Evolutionary conservation across 2,797 vertebrate genomes (phyloP), one percentile per base, ranked within the genome.

Genomic region (Sternarchorhynchus goeldii): DNA sequence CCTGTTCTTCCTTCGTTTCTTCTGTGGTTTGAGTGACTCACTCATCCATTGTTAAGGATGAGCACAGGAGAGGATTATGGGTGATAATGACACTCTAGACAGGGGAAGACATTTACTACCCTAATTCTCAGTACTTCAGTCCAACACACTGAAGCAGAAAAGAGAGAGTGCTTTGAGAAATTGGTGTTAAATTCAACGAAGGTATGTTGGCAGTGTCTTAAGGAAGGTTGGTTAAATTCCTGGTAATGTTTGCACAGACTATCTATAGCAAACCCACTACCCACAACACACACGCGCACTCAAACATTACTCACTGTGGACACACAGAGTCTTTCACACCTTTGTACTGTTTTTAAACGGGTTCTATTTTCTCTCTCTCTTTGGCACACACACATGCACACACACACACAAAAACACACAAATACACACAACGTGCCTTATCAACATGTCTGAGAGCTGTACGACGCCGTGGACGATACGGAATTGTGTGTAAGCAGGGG

Each of bases 41-140:
- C 21, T 17, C 12, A 34, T 10, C 12, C 32, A 45, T 65, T 63
- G 57, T 21, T 56, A 50, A 41, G 65, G 32, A 64, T 72, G 18
- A 39, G 63, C 5, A 59, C 65, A 77, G 66, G 41, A 68, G 59
- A 71, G 74, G 77, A 85, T 83, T 81, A 80, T 32, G 59, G 60
- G 36, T 53, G 76, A 76, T 82, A 57, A 77, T 57, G 66, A 63
- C 50, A 57, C 5, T 18, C 64, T 59, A 63, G 17, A 73, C 50
- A 59, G 4, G 29, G 76, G 77, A 77, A 79, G 70, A 79, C 75
- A 17, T 70, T 78, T 76, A 74, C 32, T 55, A n/a, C 21, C 20
- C 21, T 80, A 73, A 82, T 70, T 18, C 69, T 32, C 12, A 31
- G 18, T 50, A 10, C 5, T 10, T 29, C 16, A 25, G 31, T 29